Evolutionary conservation across 2,797 vertebrate genomes (phyloP), one percentile per base, ranked within the genome.

Genomic region (Pipistrellus pipistrellus): DNA sequence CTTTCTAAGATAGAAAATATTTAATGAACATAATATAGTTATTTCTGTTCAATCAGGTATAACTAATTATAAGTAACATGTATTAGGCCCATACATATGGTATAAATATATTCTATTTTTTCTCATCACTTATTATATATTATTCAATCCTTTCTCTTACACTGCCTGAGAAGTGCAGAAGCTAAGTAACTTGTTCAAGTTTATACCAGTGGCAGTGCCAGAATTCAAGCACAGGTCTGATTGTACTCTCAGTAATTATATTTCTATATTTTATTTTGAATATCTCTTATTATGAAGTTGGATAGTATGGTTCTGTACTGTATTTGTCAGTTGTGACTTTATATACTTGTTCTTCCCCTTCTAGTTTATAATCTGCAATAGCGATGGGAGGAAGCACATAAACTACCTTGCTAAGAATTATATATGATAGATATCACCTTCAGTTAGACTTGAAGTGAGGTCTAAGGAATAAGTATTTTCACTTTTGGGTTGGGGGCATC

Each of bases 51-150:
- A 80, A 35, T 86, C 48, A 69, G 14, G 15, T 80, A 91, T 91
- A 90, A 94, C 69, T 93, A 82, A 83, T 81, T 88, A 46, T 77
- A 41, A 30, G 2, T 91, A 71, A 86, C 23, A 83, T 90, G 90
- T 95, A 81, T 90, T 23, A 25, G n/a, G 14, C 25, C 9, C 80
- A 62, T 93, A 75, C 88, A 68, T 25, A 53, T 71, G 44, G 0
- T n/a, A 32, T 87, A 81, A 81, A 75, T 18, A 59, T 83, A 20
- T 94, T 93, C 48, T 94, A 3, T 92, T 95, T 90, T 41, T 95
- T 38, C 27, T 71, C 53, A 83, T 51, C 30, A 64, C 25, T 86
- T 95, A 71, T 59, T 57, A 77, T 80, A 57, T 88, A 46, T 93
- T 91, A 80, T 91, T 93, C 73, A 91, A 57, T 89, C 44, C 48